Percentiles rank a stretch among this genome's conserved stretches.
phyloP scores from a whole-genome alignment of 2,797 vertebrate species.

The Sphenopsis melanotis region DNA sequence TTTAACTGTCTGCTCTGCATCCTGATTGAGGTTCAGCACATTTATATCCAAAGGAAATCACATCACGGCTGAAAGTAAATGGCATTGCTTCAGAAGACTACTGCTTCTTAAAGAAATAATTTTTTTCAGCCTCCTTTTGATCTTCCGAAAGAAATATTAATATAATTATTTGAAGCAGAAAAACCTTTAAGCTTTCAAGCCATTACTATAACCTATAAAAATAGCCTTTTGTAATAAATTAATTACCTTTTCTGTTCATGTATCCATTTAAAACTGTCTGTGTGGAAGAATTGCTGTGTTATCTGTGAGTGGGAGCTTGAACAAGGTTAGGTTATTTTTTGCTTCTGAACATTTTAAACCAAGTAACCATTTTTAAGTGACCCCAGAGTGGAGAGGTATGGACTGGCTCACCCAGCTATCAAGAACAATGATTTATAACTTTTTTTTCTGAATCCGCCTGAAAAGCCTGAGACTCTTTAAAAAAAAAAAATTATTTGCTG shows the following conservation, averaged over 20 bases:
- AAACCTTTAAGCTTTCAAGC: not conserved
- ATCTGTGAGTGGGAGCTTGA: not conserved
- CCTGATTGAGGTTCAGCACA: conserved; percentile 64
- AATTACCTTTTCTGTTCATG: conserved; percentile 1
- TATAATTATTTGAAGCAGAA: conserved; percentile 38
- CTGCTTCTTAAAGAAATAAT: conserved; percentile 36
- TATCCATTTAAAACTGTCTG: not conserved
- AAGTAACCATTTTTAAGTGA: not conserved
- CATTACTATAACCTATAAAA: not conserved
- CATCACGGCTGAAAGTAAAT: conserved; percentile 50
- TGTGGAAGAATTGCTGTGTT: not conserved
- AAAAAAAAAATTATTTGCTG: not conserved
- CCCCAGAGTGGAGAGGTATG: not conserved
- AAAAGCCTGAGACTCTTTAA: not conserved
- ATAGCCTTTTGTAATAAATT: conserved; percentile 37
- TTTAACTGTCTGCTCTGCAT: conserved; percentile 66
- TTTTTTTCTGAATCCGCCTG: not conserved
- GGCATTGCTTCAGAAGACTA: conserved; percentile 46
- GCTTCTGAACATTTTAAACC: not conserved
- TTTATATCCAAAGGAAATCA: conserved; percentile 58
- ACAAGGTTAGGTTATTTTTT: conserved; percentile 2
- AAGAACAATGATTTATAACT: not conserved
- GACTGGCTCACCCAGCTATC: not conserved
- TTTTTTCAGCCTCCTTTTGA: conserved; percentile 52
- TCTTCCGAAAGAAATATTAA: conserved; percentile 52